Base-by-base conservation (phyloP, 2,797 vertebrate species). In the Serranus cabrilla region DNA sequence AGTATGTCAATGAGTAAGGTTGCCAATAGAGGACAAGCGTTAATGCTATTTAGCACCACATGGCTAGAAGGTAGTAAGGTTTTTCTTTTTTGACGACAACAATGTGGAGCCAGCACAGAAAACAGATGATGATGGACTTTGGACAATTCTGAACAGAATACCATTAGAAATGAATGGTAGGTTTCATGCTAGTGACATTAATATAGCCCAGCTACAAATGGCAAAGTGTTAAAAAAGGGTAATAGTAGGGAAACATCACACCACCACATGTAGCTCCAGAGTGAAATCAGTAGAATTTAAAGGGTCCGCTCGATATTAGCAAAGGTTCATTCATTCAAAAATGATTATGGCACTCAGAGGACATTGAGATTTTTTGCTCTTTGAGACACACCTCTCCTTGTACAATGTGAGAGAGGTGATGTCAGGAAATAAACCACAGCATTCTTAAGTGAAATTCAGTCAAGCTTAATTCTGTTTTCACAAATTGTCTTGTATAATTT, bases 21-120 rank as follows among this genome's bases (percentile, higher is more conserved):
- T 63, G 80, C 78, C 51, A 66, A 86, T 64, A 76, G 37, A 65
- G 85, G 75, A 90, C 69, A 74, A 81, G 83, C 11, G n/a, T 66
- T 78, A 79, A 89, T 80, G 74, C 78, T 81, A 27, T 79, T 79
- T 90, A 92, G 90, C 91, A 92, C 91, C 92, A 86, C 79, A 34
- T 74, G 75, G 82, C 68, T 77, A 74, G 57, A 92, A 94, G 89
- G 89, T 89, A 87, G 87, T 82, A 66, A 86, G 82, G 65, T 88
- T 80, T 62, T 73, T 60, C 18, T 59, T 31, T 13, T 14, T n/a
- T 20, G 23, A n/a, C 50, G n/a, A 55, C 20, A 66, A 82, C 46
- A 63, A 78, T 18, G 66, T 55, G 42, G 51, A 80, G 71, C 72
- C 71, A 71, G 68, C 62, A 69, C 21, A 72, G 8, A 17, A 60